Evolutionary conservation across 1,140 invertebrate species (phyloP), one percentile per base, ranked within the genome.

Genomic region (Lanistes nyassanus): DNA sequence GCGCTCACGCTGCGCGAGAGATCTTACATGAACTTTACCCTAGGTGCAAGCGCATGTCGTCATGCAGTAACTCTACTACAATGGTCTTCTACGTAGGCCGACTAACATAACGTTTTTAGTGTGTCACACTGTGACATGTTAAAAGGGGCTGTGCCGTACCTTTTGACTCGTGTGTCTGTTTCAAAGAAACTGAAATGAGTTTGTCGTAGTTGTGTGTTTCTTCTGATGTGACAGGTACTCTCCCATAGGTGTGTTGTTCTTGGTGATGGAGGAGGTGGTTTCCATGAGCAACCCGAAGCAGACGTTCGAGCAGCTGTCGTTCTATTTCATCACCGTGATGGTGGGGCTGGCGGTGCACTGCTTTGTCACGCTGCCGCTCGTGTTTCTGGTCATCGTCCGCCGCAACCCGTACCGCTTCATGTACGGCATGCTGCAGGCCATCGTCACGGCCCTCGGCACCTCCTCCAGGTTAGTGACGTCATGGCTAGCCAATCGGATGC

Each of bases 191-290:
- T n/a, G n/a, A n/a, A n/a, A n/a, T n/a, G n/a, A n/a, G n/a, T n/a
- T n/a, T n/a, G n/a, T n/a, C n/a, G n/a, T n/a, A n/a, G n/a, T n/a
- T n/a, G n/a, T n/a, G n/a, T n/a, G n/a, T n/a, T n/a, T n/a, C n/a
- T n/a, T n/a, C n/a, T n/a, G n/a, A n/a, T n/a, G n/a, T 64, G 69
- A 3, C 76, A 83, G 96, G 95, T 90, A 97, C 74, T 98, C 96
- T 36, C 97, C 97, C 0, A 88, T 98, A 29, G 96, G 96, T 74
- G 95, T 98, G 2, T 93, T 94, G 79, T 98, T 97, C 88, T 90
- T 98, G 65, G 94, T 98, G 62, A 93, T 94, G 13, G 93, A 94
- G 37, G 96, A 98, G 88, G 93, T 98, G 62, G 90, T 98, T 81
- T 94, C 95, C 83, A 96, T 97, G 83, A 91, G 94, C 2, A 94